Evolutionary conservation across 2,797 vertebrate species (phyloP), one percentile per base, ranked within the genome.

Genomic region (Trachurus trachurus): DNA sequence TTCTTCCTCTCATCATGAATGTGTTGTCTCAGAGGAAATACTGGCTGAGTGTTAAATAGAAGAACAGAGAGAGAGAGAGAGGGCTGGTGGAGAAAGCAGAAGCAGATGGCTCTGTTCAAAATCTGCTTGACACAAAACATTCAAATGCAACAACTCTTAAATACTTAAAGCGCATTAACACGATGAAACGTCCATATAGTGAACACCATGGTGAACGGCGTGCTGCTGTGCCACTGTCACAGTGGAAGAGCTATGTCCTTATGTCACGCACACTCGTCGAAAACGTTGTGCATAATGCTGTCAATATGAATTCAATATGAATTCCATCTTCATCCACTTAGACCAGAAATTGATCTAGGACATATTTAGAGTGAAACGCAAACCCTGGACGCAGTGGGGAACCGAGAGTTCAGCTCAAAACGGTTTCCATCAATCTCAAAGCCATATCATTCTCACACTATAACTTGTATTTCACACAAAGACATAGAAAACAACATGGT

Each of bases 81-180:
- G 73, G 57, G 44, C 45, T 52, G 31, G 39, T 42, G 69, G 42
- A 29, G 31, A 44, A 71, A 68, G 71, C 40, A 56, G 63, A 56
- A 84, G 63, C 82, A 74, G 82, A 91, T 88, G 82, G 86, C 63
- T 81, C 75, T 72, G 64, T 67, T 85, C 61, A 74, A 66, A 76
- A 75, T 78, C 21, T 80, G 67, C 61, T 74, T 22, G 52, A 82
- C 68, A 65, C 6, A 3, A 74, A 83, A 80, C 57, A 56, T 68
- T 54, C 50, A 42, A 58, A 65, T 22, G 26, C 49, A 54, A 66
- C 21, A 17, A 39, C 52, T 39, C 29, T 42, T 56, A 40, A 22
- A 15, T 39, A 39, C 37, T 53, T 53, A 58, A 61, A 61, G 26
- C 16, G 65, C 64, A 40, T 72, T 8, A 56, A 64, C 16, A 49